Percentiles rank a stretch among this genome's conserved stretches.
phyloP scores from a whole-genome alignment of 2,888 invertebrate species.

The Andrena bucephala region DNA sequence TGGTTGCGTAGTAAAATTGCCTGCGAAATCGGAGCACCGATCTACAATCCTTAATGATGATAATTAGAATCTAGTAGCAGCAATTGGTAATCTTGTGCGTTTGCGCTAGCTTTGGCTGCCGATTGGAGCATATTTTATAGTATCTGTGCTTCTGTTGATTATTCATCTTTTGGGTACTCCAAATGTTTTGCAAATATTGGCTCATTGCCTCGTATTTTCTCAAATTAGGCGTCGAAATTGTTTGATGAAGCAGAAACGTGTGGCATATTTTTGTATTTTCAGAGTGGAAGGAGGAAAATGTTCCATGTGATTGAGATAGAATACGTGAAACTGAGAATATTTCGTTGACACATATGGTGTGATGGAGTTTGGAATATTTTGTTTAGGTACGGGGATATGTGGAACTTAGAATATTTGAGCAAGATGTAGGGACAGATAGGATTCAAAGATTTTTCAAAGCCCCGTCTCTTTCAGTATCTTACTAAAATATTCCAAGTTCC shows the following conservation, averaged over 20 bases:
- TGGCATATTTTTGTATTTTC: background rate
- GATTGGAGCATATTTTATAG: constrained; percentile 25
- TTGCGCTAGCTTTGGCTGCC: background rate
- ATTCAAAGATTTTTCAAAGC: no score
- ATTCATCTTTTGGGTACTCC: background rate
- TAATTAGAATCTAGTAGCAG: constrained; percentile 51
- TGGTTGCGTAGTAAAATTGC: constrained; percentile 44
- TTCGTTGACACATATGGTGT: no score
- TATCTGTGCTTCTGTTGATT: constrained; percentile 14
- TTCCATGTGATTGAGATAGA: background rate
- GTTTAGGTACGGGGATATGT: no score
- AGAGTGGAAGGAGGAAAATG: no score
- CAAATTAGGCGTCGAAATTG: background rate
- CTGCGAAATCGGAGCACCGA: constrained; percentile 22
- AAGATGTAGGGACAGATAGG: no score
- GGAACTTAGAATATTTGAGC: no score
- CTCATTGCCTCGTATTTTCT: background rate
- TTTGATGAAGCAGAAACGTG: background rate
- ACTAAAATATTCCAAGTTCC: no score
- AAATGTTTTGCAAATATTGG: background rate
- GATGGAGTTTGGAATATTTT: no score
- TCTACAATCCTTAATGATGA: constrained; percentile 48
- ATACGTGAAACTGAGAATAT: background rate
- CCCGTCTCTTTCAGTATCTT: no score
- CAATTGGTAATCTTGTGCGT: constrained; percentile 48